Percentiles rank a stretch among this genome's conserved stretches.
These are phyloP conservation scores for Mus minutoides DNA, from an alignment of 2,797 vertebrate species.

Conservation along the genomic window DNA sequence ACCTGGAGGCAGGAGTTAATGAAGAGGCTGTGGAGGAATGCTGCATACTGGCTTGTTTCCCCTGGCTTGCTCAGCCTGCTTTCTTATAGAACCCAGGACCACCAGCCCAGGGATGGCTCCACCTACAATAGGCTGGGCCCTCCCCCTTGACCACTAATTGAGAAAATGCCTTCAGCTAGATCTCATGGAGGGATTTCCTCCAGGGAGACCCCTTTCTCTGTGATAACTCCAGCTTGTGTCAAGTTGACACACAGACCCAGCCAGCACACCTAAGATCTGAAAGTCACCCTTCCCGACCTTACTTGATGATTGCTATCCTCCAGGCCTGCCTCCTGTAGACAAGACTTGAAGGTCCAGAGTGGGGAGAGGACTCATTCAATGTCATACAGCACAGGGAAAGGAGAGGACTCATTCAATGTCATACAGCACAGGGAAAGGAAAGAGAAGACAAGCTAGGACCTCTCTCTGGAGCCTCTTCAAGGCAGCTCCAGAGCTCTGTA, in stretches of 20 bases:
- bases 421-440: not conserved
- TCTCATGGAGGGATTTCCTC: not conserved
- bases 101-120: not conserved
- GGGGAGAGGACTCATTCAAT: not conserved
- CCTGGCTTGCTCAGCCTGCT: not conserved
- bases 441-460: not conserved
- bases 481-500: not conserved
- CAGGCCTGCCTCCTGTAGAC: not conserved
- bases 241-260: not conserved
- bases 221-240: not conserved
- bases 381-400: not conserved
- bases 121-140: not conserved
- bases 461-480: not conserved
- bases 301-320: not conserved
- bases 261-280: not conserved
- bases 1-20: not conserved
- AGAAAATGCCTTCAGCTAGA: not conserved
- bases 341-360: not conserved
- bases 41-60: not conserved
- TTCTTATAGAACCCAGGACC: not conserved
- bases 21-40: not conserved
- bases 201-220: not conserved
- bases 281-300: not conserved
- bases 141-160: not conserved
- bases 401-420: not conserved